These are phyloP conservation scores for Falco novaeseelandiae DNA, from an alignment of 2,797 vertebrate genomes.

Conservation along the genomic window DNA sequence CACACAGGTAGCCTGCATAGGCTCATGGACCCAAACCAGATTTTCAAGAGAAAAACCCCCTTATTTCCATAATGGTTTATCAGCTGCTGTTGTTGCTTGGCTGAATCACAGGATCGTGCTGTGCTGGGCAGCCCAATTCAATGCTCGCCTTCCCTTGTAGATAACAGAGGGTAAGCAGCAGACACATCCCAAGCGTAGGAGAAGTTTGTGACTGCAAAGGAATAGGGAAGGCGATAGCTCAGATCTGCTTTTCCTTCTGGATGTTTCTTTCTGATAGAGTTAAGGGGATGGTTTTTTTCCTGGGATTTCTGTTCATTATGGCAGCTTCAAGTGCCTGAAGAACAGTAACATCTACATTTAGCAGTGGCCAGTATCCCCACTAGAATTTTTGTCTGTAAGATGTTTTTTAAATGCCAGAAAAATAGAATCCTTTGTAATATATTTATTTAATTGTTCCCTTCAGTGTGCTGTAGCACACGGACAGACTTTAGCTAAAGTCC, in stretches of 20 bases:
- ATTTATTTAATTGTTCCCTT: neutral
- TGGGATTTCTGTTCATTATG: neutral
- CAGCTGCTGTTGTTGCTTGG: neutral
- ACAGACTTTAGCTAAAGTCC: neutral
- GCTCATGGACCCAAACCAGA: no score
- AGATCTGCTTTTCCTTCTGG: neutral
- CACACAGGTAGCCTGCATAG: neutral
- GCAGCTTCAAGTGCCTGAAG: neutral
- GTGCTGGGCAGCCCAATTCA: neutral
- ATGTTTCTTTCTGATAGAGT: neutral
- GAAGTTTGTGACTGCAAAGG: neutral
- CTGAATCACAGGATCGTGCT: neutral
- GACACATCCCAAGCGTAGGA: neutral
- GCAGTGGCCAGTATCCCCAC: neutral
- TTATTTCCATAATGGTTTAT: neutral
- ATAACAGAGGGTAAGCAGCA: no score
- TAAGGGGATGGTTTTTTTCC: neutral
- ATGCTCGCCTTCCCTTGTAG: neutral
- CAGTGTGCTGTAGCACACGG: neutral
- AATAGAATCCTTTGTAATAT: neutral
- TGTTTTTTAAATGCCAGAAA: neutral
- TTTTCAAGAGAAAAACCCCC: neutral
- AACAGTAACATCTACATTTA: rapidly evolving
- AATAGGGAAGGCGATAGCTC: neutral
- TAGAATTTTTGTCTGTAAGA: neutral